phyloP scores from a whole-genome alignment of 2,797 vertebrate species.

The Arremon brunneinucha region DNA sequence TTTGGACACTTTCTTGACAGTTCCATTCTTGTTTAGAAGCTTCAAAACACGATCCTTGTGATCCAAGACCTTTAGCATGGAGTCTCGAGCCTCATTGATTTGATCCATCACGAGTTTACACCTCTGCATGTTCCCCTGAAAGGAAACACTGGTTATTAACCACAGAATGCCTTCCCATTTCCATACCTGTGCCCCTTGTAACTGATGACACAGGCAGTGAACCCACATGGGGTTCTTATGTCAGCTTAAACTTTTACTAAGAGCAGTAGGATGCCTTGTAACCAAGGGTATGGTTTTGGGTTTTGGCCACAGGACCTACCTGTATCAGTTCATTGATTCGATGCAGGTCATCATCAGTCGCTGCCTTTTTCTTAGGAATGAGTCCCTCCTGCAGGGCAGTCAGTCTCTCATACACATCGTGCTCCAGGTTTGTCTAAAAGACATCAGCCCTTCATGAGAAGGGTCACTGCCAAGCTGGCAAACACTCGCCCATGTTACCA shows the following conservation, averaged over 20 bases:
- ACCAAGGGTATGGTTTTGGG: neutral
- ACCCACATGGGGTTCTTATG: neutral
- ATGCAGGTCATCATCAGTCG: conserved; percentile 92
- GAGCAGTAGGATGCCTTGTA: neutral
- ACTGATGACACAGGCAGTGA: neutral
- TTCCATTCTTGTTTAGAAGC: conserved; percentile 96
- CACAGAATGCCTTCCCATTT: neutral
- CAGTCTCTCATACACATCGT: conserved; percentile 94
- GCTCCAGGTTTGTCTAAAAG: conserved; percentile 90
- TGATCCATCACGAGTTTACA: conserved; percentile 99
- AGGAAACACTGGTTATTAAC: conserved; percentile 17
- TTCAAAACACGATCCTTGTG: conserved; percentile 98
- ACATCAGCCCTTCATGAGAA: conserved; percentile 48
- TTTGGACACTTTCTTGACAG: conserved; percentile 94
- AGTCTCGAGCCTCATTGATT: conserved; percentile 96
- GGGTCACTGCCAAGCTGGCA: neutral
- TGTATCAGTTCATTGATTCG: conserved; percentile 98
- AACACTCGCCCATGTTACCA: neutral
- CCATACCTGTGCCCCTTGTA: no score
- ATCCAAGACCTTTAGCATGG: conserved; percentile 98
- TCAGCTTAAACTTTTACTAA: neutral
- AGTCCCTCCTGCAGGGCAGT: conserved; percentile 94
- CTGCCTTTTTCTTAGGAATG: conserved; percentile 96
- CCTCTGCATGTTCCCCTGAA: conserved; percentile 97
- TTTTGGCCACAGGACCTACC: conserved; percentile 70